A percentile compares a stretch with the other conserved stretches of the same genome.
These are phyloP conservation scores for Hyperoodon ampullatus DNA, from an alignment of 2,113 vertebrate genomes.

Conservation along the genomic window DNA sequence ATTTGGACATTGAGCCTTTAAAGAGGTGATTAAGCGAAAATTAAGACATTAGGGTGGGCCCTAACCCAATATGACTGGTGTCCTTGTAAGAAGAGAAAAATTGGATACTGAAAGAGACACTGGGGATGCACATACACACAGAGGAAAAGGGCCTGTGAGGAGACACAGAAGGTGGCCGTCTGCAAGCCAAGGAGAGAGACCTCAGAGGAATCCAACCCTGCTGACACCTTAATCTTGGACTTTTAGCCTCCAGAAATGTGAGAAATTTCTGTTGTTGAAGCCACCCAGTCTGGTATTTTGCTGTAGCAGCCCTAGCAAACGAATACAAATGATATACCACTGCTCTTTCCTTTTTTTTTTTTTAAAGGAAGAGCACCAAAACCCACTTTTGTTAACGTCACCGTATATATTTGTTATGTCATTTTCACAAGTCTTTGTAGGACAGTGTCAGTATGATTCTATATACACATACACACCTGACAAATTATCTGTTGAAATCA, in stretches of 20 bases:
- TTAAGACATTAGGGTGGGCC: neutral
- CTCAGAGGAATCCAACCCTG: neutral
- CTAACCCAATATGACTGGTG: neutral
- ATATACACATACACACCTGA: neutral
- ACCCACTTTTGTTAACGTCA: neutral
- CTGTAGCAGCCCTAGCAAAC: neutral
- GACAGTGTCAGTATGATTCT: neutral
- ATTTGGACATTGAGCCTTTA: neutral
- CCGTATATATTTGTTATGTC: neutral
- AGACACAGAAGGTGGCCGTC: rapidly evolving
- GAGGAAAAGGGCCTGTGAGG: neutral
- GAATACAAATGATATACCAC: neutral
- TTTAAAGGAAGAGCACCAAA: neutral
- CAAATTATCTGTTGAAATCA: neutral
- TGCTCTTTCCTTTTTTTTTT: neutral
- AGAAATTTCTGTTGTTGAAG: neutral
- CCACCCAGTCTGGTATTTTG: neutral
- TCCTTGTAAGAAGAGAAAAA: neutral
- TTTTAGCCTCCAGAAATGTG: neutral
- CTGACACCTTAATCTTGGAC: neutral
- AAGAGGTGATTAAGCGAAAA: neutral
- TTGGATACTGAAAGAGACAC: neutral
- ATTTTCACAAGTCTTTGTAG: neutral
- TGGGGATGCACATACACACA: neutral
- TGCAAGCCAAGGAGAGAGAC: neutral